A percentile compares a stretch with the other conserved stretches of the same genome.
Evolutionary conservation across 2,113 vertebrate genomes (phyloP).

Genomic region (Nansenia antarctica): DNA sequence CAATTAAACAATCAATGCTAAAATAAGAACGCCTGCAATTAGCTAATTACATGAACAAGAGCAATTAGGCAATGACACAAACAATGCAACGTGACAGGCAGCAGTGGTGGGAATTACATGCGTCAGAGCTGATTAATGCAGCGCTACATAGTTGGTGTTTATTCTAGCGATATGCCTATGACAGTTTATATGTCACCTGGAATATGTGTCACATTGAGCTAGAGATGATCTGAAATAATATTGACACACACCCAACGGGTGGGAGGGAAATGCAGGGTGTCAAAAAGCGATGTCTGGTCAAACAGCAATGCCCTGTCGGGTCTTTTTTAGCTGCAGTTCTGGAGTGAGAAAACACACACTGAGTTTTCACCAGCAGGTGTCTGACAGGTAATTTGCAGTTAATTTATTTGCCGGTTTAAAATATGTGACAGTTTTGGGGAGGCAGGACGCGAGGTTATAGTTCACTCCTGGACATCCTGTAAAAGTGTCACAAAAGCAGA

Average conservation of each 20-base stretch:
- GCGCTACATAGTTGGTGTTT: constrained; percentile 54
- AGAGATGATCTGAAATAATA: constrained; percentile 45
- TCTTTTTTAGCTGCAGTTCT: constrained; percentile 43
- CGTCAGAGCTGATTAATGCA: constrained; percentile 65
- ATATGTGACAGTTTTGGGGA: constrained; percentile 47
- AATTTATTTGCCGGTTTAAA: constrained; percentile 63
- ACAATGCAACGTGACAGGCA: constrained; percentile 54
- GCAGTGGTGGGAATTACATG: constrained; percentile 57
- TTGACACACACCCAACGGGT: constrained; percentile 37
- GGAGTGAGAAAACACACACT: constrained; percentile 24
- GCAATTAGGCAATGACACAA: constrained; percentile 65
- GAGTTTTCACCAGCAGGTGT: constrained; percentile 56
- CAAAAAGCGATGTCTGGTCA: constrained; percentile 48
- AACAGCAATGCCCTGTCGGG: constrained; percentile 31
- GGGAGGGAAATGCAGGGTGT: constrained; percentile 19
- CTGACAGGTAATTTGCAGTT: constrained; percentile 64
- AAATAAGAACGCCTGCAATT: constrained; percentile 63
- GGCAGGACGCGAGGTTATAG: constrained; percentile 45
- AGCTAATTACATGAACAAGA: constrained; percentile 66
- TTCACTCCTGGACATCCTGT: constrained; percentile 59
- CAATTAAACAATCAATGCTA: constrained; percentile 64
- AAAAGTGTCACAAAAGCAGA: constrained; percentile 58
- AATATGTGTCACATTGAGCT: constrained; percentile 40
- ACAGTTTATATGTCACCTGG: constrained; percentile 53
- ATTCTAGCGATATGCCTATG: constrained; percentile 40